Conservation (phyloP, 1,140 invertebrate species). For the Tetragonula clypearis region DNA sequence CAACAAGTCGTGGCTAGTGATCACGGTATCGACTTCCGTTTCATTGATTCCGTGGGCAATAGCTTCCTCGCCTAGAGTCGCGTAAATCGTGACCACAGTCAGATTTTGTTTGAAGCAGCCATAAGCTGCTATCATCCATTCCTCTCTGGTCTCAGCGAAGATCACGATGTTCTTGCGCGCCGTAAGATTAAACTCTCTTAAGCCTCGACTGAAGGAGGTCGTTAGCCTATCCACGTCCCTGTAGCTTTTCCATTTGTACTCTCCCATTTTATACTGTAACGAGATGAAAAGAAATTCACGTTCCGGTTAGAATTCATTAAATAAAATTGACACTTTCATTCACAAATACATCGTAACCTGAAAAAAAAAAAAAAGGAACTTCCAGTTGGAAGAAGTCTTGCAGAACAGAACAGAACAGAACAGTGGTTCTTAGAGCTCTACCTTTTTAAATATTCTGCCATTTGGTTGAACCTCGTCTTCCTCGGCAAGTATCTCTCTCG, state of each 20-base stretch:
- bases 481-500: constrained; percentile 94
- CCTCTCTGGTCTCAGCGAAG: constrained; percentile 97
- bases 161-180: constrained; percentile 91
- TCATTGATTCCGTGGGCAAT: constrained; percentile 98
- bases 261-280: constrained; percentile 93
- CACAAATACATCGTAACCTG: too few relatives aligned
- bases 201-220: constrained; percentile 89
- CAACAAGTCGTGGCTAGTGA: constrained; percentile 94
- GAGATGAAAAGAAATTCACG: background rate
- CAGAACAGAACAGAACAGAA: too few relatives aligned
- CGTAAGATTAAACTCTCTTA: constrained; percentile 86
- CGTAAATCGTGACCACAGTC: constrained; percentile 96
- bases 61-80: constrained; percentile 97
- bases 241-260: constrained; percentile 96
- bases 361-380: too few relatives aligned
- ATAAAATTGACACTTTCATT: too few relatives aligned
- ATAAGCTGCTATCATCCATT: constrained; percentile 98
- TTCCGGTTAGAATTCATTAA: too few relatives aligned
- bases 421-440: constrained; percentile 62
- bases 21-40: constrained; percentile 95
- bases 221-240: constrained; percentile 89
- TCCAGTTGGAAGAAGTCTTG: too few relatives aligned
- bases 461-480: constrained; percentile 97
- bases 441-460: constrained; percentile 98
- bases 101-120: constrained; percentile 95